Conservation (phyloP, 2,888 invertebrate species). For the Lissonota sp. region DNA sequence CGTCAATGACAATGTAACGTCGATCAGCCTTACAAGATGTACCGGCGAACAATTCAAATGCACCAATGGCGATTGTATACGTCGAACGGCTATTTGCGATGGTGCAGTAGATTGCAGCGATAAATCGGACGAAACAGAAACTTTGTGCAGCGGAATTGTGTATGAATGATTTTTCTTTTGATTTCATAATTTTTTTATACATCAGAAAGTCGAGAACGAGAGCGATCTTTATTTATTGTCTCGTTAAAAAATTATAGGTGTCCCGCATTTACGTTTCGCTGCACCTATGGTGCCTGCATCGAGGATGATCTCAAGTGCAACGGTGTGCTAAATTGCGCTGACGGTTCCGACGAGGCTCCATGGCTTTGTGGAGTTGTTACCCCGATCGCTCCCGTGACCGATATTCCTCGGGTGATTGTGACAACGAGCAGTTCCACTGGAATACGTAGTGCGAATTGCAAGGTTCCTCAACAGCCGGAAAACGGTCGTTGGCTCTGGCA, state of each 20-base stretch:
- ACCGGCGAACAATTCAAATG: constrained; percentile 72
- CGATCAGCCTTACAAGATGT: constrained; percentile 60
- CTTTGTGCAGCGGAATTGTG: constrained; percentile 72
- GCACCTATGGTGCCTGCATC: constrained; percentile 83
- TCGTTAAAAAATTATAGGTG: constrained; percentile 74
- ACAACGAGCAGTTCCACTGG: background rate
- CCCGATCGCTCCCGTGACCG: background rate
- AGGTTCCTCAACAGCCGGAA: constrained; percentile 72
- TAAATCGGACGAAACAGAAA: constrained; percentile 76
- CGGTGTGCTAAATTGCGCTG: constrained; percentile 79
- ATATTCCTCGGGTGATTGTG: background rate
- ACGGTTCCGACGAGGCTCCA: constrained; percentile 82
- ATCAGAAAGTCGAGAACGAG: too few species aligned
- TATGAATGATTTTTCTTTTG: constrained; percentile 65
- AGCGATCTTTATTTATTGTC: background rate
- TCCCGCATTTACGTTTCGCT: constrained; percentile 77
- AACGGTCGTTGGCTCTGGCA: constrained; percentile 76
- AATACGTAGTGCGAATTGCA: constrained; percentile 66
- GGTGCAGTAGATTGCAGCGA: constrained; percentile 78
- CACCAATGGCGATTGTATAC: constrained; percentile 76
- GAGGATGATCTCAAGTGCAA: constrained; percentile 79
- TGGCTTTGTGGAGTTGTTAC: constrained; percentile 64
- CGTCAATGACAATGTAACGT: constrained; percentile 2
- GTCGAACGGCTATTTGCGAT: constrained; percentile 71
- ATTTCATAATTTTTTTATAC: background rate